Evolutionary conservation across 1,140 invertebrate species (phyloP), one percentile per base, ranked within the genome.

Genomic region (Solenopsis invicta): DNA sequence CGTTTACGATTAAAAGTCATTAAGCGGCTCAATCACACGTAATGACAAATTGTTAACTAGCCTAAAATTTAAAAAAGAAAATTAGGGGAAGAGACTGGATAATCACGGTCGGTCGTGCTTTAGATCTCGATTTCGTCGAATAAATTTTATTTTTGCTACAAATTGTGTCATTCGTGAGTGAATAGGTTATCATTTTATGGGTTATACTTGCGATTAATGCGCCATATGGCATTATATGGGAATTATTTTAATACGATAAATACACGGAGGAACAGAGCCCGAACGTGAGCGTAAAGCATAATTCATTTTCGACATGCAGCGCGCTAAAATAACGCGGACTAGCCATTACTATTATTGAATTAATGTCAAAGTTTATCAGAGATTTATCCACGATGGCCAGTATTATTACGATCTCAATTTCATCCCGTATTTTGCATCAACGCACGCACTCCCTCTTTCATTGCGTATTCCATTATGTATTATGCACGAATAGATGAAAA

Each of bases 201-300:
- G 21, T 21, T 56, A 50, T 10, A 16, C 24, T 62, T 24, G 61
- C 34, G 64, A 6, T 37, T 48, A n/a, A 48, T 66, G 18, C 48
- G 61, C 61, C 56, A 34, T 52, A 34, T 13, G 29, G 61, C 24
- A 59, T 52, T 41, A 61, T 24, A 54, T 59, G 21, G 16, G 56
- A 87, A 89, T 87, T 81, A 81, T 89, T 89, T 87, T 67, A 78
- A 89, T 71, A 29, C 54, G 45, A 6, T 72, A 67, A 72, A 41
- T 41, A 75, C 37, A 50, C 48, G 48, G 13, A 34, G 21, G 80
- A 21, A 24, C 61, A 34, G 54, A 50, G 41, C 71, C 41, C 41
- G n/a, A 29, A 69, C 54, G 80, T 56, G 67, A 72, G 21, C 41
- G 54, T 41, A 48, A 74, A 62, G 69, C 54, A 18, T 84, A 84